phyloP scores from a whole-genome alignment of 1,140 invertebrate species.

The Caenorhabditis latens region DNA sequence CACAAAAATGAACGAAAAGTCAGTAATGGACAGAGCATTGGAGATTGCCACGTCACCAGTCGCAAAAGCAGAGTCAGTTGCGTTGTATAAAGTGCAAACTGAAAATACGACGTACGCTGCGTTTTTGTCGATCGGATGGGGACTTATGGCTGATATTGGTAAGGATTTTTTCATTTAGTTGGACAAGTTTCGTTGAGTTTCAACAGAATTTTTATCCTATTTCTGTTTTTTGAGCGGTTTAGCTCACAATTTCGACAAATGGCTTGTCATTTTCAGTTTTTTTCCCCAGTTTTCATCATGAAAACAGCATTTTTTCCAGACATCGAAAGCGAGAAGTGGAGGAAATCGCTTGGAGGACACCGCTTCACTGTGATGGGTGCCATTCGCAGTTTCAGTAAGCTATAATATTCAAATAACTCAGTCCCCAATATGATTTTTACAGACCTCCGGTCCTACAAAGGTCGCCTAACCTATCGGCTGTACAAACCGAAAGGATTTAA shows the following conservation, averaged over 20 bases:
- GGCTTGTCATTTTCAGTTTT: too few species aligned
- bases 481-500: constrained; percentile 11
- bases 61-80: constrained; percentile 59
- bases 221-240: background rate
- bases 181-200: too few species aligned
- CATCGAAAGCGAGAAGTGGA: constrained; percentile 70
- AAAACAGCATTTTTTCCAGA: too few species aligned
- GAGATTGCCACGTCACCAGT: constrained; percentile 60
- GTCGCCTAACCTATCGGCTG: background rate
- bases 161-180: background rate
- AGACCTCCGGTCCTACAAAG: constrained; percentile 51
- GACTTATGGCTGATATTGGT: constrained; percentile 73
- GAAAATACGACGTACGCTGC: constrained; percentile 56
- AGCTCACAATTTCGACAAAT: too few species aligned
- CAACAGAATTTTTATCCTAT: too few species aligned
- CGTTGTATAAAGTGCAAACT: constrained; percentile 68
- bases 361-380: constrained; percentile 68
- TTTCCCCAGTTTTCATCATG: too few species aligned
- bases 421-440: constrained; percentile 4
- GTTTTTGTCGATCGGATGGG: constrained; percentile 73
- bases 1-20: constrained; percentile 61
- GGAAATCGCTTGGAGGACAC: constrained; percentile 67
- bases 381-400: constrained; percentile 64
- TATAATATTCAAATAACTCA: background rate
- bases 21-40: constrained; percentile 64